phyloP scores from a whole-genome alignment of 2,113 vertebrate species.

The Lamprotornis superbus region DNA sequence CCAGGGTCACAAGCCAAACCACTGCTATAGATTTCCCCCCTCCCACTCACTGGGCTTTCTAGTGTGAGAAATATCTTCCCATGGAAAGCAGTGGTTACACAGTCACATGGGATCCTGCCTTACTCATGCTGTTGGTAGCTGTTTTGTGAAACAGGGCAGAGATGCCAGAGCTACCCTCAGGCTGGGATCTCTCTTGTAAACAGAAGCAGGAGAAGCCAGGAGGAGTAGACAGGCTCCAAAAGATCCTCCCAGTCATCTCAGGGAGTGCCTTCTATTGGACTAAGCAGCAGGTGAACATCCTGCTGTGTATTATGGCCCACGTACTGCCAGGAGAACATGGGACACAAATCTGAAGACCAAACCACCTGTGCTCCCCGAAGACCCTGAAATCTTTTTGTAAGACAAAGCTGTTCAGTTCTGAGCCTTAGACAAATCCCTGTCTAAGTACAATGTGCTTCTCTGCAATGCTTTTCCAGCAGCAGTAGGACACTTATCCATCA shows the following conservation, averaged over 20 bases:
- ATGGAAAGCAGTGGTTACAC: conserved; percentile 22
- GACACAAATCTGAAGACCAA: not conserved
- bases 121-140: conserved; percentile 35
- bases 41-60: conserved; percentile 33
- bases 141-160: not conserved
- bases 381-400: not conserved
- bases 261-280: not conserved
- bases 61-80: conserved; percentile 49
- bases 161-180: conserved; percentile 16
- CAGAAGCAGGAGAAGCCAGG: not conserved
- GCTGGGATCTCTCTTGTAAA: not conserved
- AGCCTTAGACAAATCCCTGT: not conserved
- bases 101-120: conserved; percentile 38
- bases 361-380: not conserved
- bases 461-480: not conserved
- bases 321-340: not conserved
- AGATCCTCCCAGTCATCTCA: not conserved
- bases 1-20: conserved; percentile 33
- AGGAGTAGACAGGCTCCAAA: not conserved
- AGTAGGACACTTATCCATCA: not conserved
- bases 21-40: not conserved
- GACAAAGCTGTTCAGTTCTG: not conserved
- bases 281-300: not conserved
- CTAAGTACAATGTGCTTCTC: not conserved
- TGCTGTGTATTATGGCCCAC: not conserved